Base-by-base conservation (phyloP, 2,113 vertebrate genomes). In the Pholis gunnellus region DNA sequence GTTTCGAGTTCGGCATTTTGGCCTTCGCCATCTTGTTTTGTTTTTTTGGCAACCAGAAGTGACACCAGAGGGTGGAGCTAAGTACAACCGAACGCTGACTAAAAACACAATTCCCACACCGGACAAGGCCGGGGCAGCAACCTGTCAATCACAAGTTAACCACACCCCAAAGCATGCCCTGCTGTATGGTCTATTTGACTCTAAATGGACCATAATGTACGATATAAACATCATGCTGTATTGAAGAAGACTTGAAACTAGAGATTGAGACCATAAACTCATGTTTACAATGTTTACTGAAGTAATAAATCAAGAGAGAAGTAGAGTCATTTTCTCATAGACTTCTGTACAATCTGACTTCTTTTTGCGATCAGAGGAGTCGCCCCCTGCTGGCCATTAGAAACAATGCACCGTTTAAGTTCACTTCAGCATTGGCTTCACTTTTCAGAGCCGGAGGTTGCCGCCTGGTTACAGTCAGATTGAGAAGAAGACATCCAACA, bases 391-490 rank as follows among this genome's bases (percentile, higher is more conserved):
- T 52, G 50, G 20, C 50, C 50, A 22, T 20, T 22, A 52, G 50
- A 22, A 20, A 3, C 0, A 52, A 22, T 52, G 20, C 50, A 22
- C 50, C 50, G 6, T 48, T 48, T 14, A 5, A 44, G 42, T 3
- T 3, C 42, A 44, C 40, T 42, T 42, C 44, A 46, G 54, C n/a
- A 5, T 57, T 5, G 56, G 56, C 25, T 29, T 27, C 2, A 27
- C 13, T 27, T 57, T 59, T 29, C 56, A 14, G 25, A 59, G 25
- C 25, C 27, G 56, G 56, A 59, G 56, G 56, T 52, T 52, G 50
- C 50, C 50, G 18, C 50, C 50, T 52, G 50, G 20, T 78, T 75
- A 78, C 81, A 91, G 46, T 54, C 59, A 68, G 70, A 79, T 29
- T 46, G 60, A 75, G 50, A 61, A 73, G 73, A 77, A 82, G 11